Evolutionary conservation across 2,113 vertebrate species (phyloP), one percentile per base, ranked within the genome.

Genomic region (Nyctereutes procyonoides): DNA sequence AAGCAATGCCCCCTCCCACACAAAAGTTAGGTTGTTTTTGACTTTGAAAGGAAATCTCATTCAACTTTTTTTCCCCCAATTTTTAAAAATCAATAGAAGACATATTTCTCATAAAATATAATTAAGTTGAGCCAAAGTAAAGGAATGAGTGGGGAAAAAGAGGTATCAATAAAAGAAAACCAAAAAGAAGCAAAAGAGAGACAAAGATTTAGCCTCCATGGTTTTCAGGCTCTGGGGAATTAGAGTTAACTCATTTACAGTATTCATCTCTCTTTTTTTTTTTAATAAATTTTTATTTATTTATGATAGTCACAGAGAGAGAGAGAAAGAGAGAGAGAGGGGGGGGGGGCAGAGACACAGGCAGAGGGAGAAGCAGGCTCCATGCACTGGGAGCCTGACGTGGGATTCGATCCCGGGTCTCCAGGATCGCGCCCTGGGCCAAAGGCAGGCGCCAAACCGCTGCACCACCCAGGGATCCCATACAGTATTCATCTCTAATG

Each of bases 221-320:
- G 9, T 67, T 90, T 97, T 67, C 48, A 65, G 38, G 69, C 51
- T 56, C 35, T 43, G 24, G 55, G 4, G 79, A 96, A 89, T 82
- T 91, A 65, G 85, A 90, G 28, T 60, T 93, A 95, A 71, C 53
- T 96, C 67, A 77, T 63, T 43, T 74, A 95, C 11, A 62, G 24
- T 69, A 84, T 24, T 56, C 17, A 92, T 92, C 16, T 92, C 24
- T 58, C n/a, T n/a, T n/a, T n/a, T n/a, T n/a, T n/a, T n/a, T n/a
- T n/a, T n/a, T n/a, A n/a, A n/a, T n/a, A n/a, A n/a, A n/a, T n/a
- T n/a, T n/a, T n/a, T n/a, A n/a, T n/a, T n/a, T n/a, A n/a, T n/a
- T n/a, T n/a, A n/a, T n/a, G n/a, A n/a, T n/a, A n/a, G n/a, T n/a
- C n/a, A n/a, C n/a, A n/a, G n/a, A n/a, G n/a, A n/a, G n/a, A n/a